Evolutionary conservation across 1,140 invertebrate species (phyloP).

Genomic region (Campoletis sonorensis): DNA sequence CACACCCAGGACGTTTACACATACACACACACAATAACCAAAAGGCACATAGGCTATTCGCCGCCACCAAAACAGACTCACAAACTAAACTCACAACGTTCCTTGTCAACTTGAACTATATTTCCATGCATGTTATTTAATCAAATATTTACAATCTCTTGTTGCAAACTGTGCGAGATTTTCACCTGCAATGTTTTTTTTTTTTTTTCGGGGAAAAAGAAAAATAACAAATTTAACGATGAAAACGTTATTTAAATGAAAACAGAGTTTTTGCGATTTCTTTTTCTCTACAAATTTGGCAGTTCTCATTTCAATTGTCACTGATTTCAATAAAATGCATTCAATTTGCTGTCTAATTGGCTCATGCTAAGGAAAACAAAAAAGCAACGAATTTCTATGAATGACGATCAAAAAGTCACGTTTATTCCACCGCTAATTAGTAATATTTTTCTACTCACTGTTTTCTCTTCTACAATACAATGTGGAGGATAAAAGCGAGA

Average conservation of each 20-base stretch:
- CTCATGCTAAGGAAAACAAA: background rate
- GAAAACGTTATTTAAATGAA: too few relatives aligned
- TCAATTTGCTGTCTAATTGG: too few relatives aligned
- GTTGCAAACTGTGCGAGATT: background rate
- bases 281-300: too few relatives aligned
- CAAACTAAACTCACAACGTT: background rate
- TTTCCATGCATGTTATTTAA: background rate
- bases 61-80: background rate
- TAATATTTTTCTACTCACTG: background rate
- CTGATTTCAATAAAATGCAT: too few relatives aligned
- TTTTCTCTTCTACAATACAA: background rate
- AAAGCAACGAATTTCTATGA: background rate
- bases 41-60: background rate
- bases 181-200: too few relatives aligned
- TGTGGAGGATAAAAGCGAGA: too few relatives aligned
- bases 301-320: too few relatives aligned
- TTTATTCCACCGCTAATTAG: background rate
- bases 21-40: background rate
- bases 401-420: background rate
- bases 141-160: background rate
- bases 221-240: too few relatives aligned
- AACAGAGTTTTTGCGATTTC: too few relatives aligned
- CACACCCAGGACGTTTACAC: constrained; percentile 16
- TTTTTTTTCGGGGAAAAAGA: too few relatives aligned
- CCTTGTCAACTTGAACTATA: background rate